A percentile compares a stretch with the other conserved stretches of the same genome.
Evolutionary conservation across 2,888 invertebrate genomes (phyloP).

Genomic region (Ectemnius continuus): DNA sequence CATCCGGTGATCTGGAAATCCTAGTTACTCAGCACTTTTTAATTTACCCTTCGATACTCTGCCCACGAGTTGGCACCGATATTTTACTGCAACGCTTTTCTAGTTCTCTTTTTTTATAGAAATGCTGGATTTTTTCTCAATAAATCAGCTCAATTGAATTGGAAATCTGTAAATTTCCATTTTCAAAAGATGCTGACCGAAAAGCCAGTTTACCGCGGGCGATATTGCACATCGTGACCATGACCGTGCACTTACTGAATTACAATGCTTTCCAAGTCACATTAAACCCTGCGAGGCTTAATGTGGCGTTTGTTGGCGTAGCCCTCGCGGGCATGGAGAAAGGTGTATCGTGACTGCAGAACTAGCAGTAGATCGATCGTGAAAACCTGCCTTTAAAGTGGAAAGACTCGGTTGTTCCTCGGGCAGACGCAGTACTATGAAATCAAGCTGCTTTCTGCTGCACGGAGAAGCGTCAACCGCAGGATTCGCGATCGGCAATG

Average conservation of each 20-base stretch:
- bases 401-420: conserved; percentile 22
- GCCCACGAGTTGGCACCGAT: too few relatives aligned
- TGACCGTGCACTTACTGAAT: conserved; percentile 46
- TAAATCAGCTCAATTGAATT: too few relatives aligned
- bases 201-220: too few relatives aligned
- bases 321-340: conserved; percentile 20
- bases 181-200: too few relatives aligned
- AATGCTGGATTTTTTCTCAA: too few relatives aligned
- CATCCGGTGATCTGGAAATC: conserved; percentile 12
- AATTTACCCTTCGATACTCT: conserved; percentile 6
- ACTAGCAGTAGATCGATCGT: conserved; percentile 47
- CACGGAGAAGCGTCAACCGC: too few relatives aligned
- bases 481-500: too few relatives aligned
- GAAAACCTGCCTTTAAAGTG: conserved; percentile 40
- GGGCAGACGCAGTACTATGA: neutral
- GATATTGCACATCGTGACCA: neutral
- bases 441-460: too few relatives aligned
- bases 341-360: conserved; percentile 45
- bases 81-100: too few relatives aligned
- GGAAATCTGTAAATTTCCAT: too few relatives aligned
- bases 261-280: conserved; percentile 52
- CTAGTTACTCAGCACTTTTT: neutral
- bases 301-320: conserved; percentile 32
- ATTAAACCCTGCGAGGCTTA: conserved; percentile 46
- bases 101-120: too few relatives aligned